A percentile compares a stretch with the other conserved stretches of the same genome.
Evolutionary conservation across 2,888 invertebrate species (phyloP).

Genomic region (Drosophila longiperda): DNA sequence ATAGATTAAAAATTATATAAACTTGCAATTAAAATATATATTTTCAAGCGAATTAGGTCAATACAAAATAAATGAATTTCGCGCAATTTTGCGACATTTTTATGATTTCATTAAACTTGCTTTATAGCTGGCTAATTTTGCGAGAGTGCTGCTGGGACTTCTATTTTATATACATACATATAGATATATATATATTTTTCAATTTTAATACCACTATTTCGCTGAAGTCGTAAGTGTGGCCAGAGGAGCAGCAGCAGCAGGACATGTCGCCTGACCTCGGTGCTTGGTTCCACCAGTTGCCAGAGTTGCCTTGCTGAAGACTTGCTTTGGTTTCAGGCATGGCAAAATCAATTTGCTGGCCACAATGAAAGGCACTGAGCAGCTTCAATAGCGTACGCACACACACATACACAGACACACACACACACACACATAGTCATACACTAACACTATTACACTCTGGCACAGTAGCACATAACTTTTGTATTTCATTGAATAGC

Average conservation of each 20-base stretch:
- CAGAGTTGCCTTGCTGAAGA: slow-evolving; percentile 1
- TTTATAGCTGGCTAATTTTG: slow-evolving; percentile 11
- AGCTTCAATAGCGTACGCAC: slow-evolving; percentile 13
- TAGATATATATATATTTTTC: not conserved
- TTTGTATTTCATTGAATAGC: slow-evolving; percentile 57
- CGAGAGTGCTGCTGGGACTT: not conserved
- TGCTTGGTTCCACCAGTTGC: not conserved
- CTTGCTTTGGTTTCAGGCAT: slow-evolving; percentile 43
- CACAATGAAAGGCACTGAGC: slow-evolving; percentile 40
- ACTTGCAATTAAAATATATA: not conserved
- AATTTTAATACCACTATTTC: slow-evolving; percentile 25
- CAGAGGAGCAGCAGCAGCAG: slow-evolving; percentile 18
- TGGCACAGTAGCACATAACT: slow-evolving; percentile 22
- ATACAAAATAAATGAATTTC: slow-evolving; percentile 14
- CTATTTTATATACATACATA: not conserved
- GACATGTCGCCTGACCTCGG: slow-evolving; percentile 24
- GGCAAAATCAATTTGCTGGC: slow-evolving; percentile 69
- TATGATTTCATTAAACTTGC: slow-evolving; percentile 52
- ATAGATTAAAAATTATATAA: not conserved
- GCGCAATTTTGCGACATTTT: slow-evolving; percentile 31
- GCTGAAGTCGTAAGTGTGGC: slow-evolving; percentile 25
- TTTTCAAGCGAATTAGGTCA: not conserved
- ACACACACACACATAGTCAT: slow-evolving; percentile 9
- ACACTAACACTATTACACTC: slow-evolving; percentile 3
- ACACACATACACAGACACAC: slow-evolving; percentile 17